Percentiles rank a stretch among this genome's conserved stretches.
Evolutionary conservation across 2,797 vertebrate genomes (phyloP).

Genomic region (Rhynchotus rufescens): DNA sequence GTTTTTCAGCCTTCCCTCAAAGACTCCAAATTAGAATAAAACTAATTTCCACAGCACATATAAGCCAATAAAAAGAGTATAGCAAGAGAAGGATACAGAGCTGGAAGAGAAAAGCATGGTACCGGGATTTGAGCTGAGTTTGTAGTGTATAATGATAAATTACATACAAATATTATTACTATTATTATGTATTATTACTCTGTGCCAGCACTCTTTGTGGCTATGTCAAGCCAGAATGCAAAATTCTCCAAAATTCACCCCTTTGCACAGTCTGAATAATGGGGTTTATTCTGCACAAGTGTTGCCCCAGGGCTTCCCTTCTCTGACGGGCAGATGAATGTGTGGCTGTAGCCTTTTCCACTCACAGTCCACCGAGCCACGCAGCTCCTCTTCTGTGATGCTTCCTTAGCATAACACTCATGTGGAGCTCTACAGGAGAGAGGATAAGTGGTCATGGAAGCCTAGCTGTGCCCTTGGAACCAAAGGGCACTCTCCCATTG

Average conservation of each 20-base stretch:
- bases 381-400: constrained; percentile 49
- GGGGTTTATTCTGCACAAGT: constrained; percentile 47
- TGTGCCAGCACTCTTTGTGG: constrained; percentile 7
- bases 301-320: constrained; percentile 56
- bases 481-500: background rate
- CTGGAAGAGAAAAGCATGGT: constrained; percentile 49
- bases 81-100: constrained; percentile 43
- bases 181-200: constrained; percentile 38
- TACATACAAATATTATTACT: constrained; percentile 56
- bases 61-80: constrained; percentile 60
- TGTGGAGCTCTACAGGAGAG: constrained; percentile 9
- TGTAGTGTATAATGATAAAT: constrained; percentile 61
- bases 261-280: constrained; percentile 37
- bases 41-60: constrained; percentile 61
- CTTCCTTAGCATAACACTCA: constrained; percentile 25
- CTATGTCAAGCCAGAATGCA: constrained; percentile 33
- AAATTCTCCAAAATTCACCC: constrained; percentile 35
- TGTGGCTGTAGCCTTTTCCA: background rate
- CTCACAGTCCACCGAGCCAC: constrained; percentile 22
- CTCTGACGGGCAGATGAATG: constrained; percentile 54
- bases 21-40: constrained; percentile 69
- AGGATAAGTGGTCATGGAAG: constrained; percentile 31
- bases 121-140: constrained; percentile 31
- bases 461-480: background rate
- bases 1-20: constrained; percentile 67